phyloP scores from a whole-genome alignment of 2,888 invertebrate species.

The Prenolepis imparis region DNA sequence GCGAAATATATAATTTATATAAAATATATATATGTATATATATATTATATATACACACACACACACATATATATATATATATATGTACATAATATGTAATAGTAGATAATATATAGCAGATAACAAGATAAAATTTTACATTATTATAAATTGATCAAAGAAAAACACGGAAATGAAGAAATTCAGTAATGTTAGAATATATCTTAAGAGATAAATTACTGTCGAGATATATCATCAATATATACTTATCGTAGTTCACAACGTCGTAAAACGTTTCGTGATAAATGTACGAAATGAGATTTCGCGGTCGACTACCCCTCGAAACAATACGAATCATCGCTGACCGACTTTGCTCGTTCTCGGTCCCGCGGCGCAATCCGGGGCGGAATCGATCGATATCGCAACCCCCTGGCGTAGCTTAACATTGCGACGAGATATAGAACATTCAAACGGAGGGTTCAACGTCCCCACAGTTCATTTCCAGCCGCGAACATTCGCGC shows the following conservation, averaged over 20 bases:
- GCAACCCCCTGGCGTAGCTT: constrained; percentile 8
- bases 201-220: constrained; percentile 17
- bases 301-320: not conserved
- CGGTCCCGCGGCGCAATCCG: constrained; percentile 1
- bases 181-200: not conserved
- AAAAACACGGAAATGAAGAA: not conserved
- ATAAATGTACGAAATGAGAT: not conserved
- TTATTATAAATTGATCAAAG: not conserved
- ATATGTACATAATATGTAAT: too few species aligned
- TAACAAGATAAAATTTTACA: not conserved
- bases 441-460: constrained; percentile 53
- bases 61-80: too few species aligned
- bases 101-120: not conserved
- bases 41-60: too few species aligned
- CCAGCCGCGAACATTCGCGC: constrained; percentile 74
- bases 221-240: not conserved
- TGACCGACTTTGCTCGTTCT: constrained; percentile 18
- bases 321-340: not conserved
- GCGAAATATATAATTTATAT: too few species aligned
- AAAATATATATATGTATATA: too few species aligned
- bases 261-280: not conserved
- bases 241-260: not conserved
- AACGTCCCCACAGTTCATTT: constrained; percentile 72
- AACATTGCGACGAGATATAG: not conserved
- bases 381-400: constrained; percentile 25